Evolutionary conservation across 2,888 invertebrate genomes (phyloP).

Genomic region (Toxonevra muliebris): DNA sequence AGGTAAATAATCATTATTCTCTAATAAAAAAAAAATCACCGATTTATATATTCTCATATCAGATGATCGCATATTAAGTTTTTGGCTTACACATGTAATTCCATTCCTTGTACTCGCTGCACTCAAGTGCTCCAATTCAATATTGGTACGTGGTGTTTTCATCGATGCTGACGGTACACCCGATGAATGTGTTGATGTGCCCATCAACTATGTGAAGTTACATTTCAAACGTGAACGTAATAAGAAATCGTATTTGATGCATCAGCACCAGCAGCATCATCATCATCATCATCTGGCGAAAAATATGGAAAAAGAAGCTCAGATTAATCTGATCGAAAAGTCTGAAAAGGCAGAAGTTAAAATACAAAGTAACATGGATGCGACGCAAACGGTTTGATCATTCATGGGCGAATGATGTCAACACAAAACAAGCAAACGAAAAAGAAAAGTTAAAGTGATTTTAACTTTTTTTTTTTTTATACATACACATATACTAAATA

Average conservation of each 20-base stretch:
- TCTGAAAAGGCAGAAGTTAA: constrained; percentile 40
- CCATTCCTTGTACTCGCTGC: constrained; percentile 79
- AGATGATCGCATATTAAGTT: constrained; percentile 79
- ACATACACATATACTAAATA: not conserved
- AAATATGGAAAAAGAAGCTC: constrained; percentile 49
- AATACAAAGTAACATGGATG: constrained; percentile 42
- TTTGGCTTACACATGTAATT: constrained; percentile 81
- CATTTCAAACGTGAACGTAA: constrained; percentile 77
- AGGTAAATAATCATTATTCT: constrained; percentile 65
- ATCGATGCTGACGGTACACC: constrained; percentile 87
- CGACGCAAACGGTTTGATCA: constrained; percentile 50
- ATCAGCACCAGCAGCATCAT: constrained; percentile 41
- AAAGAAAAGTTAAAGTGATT: no score
- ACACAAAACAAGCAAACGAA: not conserved
- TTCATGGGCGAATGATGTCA: not conserved
- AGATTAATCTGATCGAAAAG: constrained; percentile 53
- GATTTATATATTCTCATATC: constrained; percentile 45
- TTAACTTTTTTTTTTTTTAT: no score
- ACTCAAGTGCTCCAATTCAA: constrained; percentile 86
- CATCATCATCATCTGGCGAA: constrained; percentile 45
- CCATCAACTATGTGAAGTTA: constrained; percentile 82
- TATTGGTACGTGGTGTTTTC: constrained; percentile 86
- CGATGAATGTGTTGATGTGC: constrained; percentile 84
- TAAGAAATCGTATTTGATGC: constrained; percentile 65
- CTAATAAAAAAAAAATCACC: not conserved